These are phyloP conservation scores for Siniperca chuatsi DNA, from an alignment of 2,113 vertebrate species.

Conservation along the genomic window DNA sequence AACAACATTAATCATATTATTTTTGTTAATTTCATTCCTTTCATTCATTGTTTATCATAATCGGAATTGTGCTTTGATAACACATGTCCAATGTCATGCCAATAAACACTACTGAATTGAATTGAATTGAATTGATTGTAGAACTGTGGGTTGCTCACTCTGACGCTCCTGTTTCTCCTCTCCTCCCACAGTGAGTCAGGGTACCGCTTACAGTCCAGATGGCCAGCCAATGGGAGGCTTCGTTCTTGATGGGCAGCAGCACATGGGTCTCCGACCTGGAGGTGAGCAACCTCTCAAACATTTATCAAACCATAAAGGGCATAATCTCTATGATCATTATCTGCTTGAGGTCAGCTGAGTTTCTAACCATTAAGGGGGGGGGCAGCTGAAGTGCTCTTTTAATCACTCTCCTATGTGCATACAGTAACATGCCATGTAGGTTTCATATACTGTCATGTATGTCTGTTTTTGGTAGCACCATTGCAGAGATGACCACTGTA, in stretches of 20 bases:
- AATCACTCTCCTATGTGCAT: background rate
- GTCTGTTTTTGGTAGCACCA: background rate
- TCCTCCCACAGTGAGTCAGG: slow-evolving; percentile 94
- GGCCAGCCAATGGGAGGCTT: slow-evolving; percentile 98
- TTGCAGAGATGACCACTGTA: background rate
- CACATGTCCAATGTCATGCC: too few species aligned
- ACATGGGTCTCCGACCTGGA: slow-evolving; percentile 98
- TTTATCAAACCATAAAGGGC: background rate
- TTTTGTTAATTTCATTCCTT: too few species aligned
- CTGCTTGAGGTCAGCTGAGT: background rate
- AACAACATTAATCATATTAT: too few species aligned
- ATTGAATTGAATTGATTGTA: background rate
- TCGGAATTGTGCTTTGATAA: too few species aligned
- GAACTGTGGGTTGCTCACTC: background rate
- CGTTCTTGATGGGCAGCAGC: slow-evolving; percentile 97
- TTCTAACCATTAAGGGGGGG: background rate
- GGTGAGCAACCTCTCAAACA: slow-evolving; percentile 82
- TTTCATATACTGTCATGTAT: background rate
- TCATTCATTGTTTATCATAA: too few species aligned
- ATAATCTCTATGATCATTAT: background rate
- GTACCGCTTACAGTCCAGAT: slow-evolving; percentile 96
- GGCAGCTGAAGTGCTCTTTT: background rate
- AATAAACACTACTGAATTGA: too few species aligned
- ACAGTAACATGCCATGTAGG: too few species aligned
- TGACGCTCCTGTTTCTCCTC: background rate